Conservation (phyloP, 2,797 vertebrate species). For the Cossypha dichroa region DNA sequence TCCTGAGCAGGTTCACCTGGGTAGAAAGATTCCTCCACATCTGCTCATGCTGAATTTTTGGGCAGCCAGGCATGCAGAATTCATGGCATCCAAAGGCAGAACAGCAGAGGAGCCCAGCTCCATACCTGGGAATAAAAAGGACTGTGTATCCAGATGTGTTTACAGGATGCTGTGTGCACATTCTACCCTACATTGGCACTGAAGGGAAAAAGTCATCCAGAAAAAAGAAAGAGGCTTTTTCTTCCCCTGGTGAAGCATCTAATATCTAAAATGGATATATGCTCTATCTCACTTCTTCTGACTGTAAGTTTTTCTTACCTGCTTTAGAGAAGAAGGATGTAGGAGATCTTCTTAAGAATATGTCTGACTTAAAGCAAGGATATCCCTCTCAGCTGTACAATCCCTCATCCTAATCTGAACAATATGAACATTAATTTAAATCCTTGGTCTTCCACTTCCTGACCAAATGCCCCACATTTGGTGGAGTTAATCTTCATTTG, state of each 20-base stretch:
- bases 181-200: not conserved
- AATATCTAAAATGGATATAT: not conserved
- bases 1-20: not conserved
- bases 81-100: not conserved
- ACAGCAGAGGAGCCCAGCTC: not conserved
- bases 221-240: not conserved
- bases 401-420: not conserved
- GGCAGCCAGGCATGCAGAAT: not conserved
- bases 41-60: not conserved
- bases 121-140: not conserved
- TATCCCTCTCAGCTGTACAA: not conserved
- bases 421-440: not conserved
- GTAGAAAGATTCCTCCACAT: not conserved
- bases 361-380: not conserved
- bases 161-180: not conserved
- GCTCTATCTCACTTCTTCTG: not conserved
- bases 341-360: not conserved
- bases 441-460: not conserved
- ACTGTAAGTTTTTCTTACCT: not conserved
- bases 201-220: not conserved
- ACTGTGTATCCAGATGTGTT: not conserved
- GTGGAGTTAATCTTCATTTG: not conserved
- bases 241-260: not conserved
- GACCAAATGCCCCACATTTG: not conserved
- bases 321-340: conserved; percentile 15